These are phyloP conservation scores for Zygogramma bicolorata DNA, from an alignment of 2,888 invertebrate genomes.

Conservation along the genomic window DNA sequence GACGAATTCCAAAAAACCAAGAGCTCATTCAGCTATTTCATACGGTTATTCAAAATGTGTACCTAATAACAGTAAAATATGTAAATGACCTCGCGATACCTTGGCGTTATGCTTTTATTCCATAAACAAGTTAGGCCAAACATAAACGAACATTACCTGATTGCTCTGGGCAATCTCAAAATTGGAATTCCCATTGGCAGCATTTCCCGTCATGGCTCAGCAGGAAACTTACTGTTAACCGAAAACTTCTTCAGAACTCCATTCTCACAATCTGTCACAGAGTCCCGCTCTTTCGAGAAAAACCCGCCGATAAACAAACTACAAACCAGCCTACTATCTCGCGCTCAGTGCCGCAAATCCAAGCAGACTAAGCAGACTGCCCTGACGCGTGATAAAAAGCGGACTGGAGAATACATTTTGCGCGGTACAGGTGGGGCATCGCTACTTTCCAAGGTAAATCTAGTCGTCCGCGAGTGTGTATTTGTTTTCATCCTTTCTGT, in stretches of 20 bases:
- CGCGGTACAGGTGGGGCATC: constrained; percentile 30
- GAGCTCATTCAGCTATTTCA: no score
- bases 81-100: not conserved
- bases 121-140: not conserved
- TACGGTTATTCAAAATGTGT: not conserved
- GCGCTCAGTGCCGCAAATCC: not conserved
- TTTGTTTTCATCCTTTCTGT: not conserved
- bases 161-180: constrained; percentile 69
- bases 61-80: not conserved
- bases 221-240: not conserved
- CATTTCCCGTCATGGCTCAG: constrained; percentile 29
- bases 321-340: not conserved
- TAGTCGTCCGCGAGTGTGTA: not conserved
- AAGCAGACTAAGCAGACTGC: not conserved
- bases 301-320: not conserved
- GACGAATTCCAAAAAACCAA: no score
- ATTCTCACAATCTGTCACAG: not conserved
- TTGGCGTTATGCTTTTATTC: not conserved
- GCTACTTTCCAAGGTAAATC: constrained; percentile 32
- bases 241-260: not conserved
- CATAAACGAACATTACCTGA: constrained; percentile 60
- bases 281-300: not conserved
- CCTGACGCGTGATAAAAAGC: not conserved
- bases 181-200: constrained; percentile 69
- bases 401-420: not conserved